Percentiles rank a stretch among this genome's conserved stretches.
These are phyloP conservation scores for Meteorus cinctellus DNA, from an alignment of 2,888 invertebrate genomes.

Conservation along the genomic window DNA sequence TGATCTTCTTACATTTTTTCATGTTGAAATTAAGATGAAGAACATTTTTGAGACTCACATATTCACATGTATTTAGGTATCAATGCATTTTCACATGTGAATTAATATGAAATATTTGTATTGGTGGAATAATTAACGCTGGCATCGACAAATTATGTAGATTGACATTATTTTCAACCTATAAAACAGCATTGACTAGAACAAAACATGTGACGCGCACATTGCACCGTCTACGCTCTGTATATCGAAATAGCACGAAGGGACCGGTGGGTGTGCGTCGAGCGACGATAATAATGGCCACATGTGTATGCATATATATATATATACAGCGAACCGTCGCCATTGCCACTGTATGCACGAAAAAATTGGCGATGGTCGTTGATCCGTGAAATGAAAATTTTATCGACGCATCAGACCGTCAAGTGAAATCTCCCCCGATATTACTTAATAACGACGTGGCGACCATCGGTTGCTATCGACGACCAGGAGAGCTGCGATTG, in stretches of 20 bases:
- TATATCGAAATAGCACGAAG: not conserved
- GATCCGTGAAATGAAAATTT: conserved; percentile 61
- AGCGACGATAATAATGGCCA: not conserved
- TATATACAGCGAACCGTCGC: not conserved
- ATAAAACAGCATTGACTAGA: too few species aligned
- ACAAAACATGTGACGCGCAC: not conserved
- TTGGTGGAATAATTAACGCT: too few species aligned
- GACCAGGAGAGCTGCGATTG: conserved; percentile 23
- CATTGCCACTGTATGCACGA: conserved; percentile 16
- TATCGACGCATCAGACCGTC: conserved; percentile 64
- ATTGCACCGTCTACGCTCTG: not conserved
- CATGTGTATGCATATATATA: not conserved
- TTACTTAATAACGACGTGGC: conserved; percentile 63
- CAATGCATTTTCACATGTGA: too few species aligned
- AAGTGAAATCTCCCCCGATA: conserved; percentile 62
- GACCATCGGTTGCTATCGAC: conserved; percentile 16
- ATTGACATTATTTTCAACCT: too few species aligned
- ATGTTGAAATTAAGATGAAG: not conserved
- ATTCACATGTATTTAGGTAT: too few species aligned
- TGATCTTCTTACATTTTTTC: not conserved
- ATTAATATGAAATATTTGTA: too few species aligned
- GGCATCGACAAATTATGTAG: too few species aligned
- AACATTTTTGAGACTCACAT: too few species aligned
- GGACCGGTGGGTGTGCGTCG: not conserved
- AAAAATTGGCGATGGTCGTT: conserved; percentile 49